Evolutionary conservation across 1,140 invertebrate species (phyloP).

Genomic region (Tetraneura akinire): DNA sequence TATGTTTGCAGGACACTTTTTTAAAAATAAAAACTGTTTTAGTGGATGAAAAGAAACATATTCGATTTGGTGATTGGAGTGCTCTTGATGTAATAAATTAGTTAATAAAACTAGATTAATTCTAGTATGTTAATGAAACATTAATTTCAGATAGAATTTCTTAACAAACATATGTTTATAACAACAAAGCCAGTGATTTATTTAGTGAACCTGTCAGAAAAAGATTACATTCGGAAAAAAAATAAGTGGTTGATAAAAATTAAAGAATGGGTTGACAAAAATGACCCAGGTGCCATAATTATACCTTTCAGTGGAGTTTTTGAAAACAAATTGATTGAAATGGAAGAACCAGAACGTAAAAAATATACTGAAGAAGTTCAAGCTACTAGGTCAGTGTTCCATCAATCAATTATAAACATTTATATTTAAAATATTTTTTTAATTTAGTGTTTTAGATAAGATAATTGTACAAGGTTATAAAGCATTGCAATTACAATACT

Average conservation of each 20-base stretch:
- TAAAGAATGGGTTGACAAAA: slow-evolving; percentile 98
- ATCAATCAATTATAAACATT: no score
- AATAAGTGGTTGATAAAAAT: slow-evolving; percentile 98
- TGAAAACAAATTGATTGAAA: slow-evolving; percentile 84
- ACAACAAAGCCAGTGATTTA: slow-evolving; percentile 99
- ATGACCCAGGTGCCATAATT: slow-evolving; percentile 89
- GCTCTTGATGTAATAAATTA: slow-evolving; percentile 82
- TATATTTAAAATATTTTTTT: slow-evolving; percentile 13
- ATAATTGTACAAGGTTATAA: slow-evolving; percentile 98
- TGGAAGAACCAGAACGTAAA: slow-evolving; percentile 76
- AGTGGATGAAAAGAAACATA: slow-evolving; percentile 87
- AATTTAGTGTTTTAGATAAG: slow-evolving; percentile 83
- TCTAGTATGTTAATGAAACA: slow-evolving; percentile 48
- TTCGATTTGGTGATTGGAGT: slow-evolving; percentile 92
- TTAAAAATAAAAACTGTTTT: slow-evolving; percentile 84
- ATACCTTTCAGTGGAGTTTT: slow-evolving; percentile 95
- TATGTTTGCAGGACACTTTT: slow-evolving; percentile 74
- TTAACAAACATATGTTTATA: slow-evolving; percentile 95
- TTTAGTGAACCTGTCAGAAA: slow-evolving; percentile 95
- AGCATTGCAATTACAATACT: slow-evolving; percentile 91
- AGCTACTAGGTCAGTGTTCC: slow-evolving; percentile 71
- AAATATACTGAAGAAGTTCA: slow-evolving; percentile 79
- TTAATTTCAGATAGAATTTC: slow-evolving; percentile 83
- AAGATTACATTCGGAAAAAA: slow-evolving; percentile 98
- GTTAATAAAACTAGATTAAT: background rate